Conservation (phyloP, 2,797 vertebrate species). For the Semaprochilodus insignis region DNA sequence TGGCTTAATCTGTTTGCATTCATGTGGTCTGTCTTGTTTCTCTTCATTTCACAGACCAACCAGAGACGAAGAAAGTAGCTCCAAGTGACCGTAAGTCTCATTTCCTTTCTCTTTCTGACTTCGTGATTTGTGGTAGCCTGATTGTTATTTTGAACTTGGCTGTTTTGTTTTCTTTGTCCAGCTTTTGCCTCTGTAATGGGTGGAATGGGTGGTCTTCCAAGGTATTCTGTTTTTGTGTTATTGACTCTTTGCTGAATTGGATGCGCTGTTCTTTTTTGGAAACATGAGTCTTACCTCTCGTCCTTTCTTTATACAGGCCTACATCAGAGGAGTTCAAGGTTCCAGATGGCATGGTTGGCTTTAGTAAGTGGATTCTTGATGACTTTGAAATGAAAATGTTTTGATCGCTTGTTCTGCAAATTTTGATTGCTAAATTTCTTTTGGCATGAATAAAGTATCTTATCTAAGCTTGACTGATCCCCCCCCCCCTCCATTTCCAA, state of each 20-base stretch:
- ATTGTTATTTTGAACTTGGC: background rate
- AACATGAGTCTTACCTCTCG: background rate
- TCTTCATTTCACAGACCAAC: constrained; percentile 87
- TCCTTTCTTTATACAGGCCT: constrained; percentile 77
- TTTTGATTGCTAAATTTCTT: no score
- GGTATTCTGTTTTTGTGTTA: constrained; percentile 72
- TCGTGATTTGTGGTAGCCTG: background rate
- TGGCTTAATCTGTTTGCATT: constrained; percentile 31
- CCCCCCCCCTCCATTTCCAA: no score
- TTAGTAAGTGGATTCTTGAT: constrained; percentile 87
- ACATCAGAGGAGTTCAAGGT: constrained; percentile 97
- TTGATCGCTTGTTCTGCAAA: background rate
- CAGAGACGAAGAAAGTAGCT: constrained; percentile 98
- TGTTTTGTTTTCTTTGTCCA: constrained; percentile 53
- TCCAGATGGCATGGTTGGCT: constrained; percentile 99
- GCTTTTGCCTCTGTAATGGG: constrained; percentile 91
- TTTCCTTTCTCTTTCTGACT: background rate
- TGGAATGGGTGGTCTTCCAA: constrained; percentile 84
- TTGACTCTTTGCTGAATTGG: no score
- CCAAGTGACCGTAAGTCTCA: constrained; percentile 93
- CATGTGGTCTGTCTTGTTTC: constrained; percentile 35
- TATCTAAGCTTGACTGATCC: no score
- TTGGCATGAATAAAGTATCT: no score
- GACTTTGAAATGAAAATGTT: background rate
- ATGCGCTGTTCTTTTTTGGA: background rate